These are phyloP conservation scores for Mormyrus proboscirostris DNA, from an alignment of 2,797 vertebrate species.

Conservation along the genomic window DNA sequence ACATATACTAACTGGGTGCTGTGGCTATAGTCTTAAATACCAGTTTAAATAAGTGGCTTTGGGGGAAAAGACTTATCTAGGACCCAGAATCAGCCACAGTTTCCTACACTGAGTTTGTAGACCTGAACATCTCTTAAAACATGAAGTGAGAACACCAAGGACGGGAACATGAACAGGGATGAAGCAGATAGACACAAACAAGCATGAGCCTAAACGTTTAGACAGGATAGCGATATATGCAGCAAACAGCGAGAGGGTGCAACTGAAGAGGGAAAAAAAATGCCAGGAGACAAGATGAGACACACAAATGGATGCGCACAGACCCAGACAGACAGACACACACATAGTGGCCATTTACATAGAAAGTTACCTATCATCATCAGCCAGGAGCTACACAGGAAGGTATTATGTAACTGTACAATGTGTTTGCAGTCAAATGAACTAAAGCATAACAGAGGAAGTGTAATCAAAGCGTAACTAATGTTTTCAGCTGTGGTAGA, in stretches of 20 bases:
- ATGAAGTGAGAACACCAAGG: background rate
- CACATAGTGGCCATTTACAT: constrained; percentile 39
- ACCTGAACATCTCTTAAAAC: background rate
- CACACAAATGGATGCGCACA: background rate
- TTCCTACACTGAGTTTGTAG: background rate
- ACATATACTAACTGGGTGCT: background rate
- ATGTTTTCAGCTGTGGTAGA: background rate
- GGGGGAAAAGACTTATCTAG: background rate
- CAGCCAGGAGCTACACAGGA: background rate
- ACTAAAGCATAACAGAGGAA: background rate
- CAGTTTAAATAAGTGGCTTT: background rate
- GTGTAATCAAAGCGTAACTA: background rate
- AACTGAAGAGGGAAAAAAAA: background rate
- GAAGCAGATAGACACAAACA: background rate
- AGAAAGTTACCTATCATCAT: constrained; percentile 30
- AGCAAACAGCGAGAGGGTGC: background rate
- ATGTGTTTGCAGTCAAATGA: background rate
- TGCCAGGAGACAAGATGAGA: background rate
- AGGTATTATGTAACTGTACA: constrained; percentile 11
- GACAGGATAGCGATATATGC: background rate
- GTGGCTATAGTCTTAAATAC: background rate
- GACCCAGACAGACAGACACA: background rate
- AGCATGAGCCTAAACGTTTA: background rate
- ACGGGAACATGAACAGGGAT: background rate
- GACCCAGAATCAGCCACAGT: background rate